Evolutionary conservation across 2,113 vertebrate genomes (phyloP).

Genomic region (Natator depressus): DNA sequence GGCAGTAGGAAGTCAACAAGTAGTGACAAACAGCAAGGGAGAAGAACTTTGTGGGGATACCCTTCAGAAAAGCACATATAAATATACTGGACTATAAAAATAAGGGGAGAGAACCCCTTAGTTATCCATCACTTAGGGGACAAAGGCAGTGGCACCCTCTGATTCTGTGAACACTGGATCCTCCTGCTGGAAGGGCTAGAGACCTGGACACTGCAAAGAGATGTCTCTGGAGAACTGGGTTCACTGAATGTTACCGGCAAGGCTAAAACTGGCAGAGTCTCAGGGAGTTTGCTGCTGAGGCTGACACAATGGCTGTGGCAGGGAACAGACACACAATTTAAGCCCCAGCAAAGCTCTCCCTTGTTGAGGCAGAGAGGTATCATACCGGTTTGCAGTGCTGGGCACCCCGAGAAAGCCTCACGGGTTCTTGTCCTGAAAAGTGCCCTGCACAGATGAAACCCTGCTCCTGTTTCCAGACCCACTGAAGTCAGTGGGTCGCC

Average conservation of each 20-base stretch:
- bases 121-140: neutral
- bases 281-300: neutral
- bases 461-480: neutral
- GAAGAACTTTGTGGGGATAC: neutral
- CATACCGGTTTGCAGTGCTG: neutral
- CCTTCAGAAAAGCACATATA: neutral
- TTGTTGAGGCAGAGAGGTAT: neutral
- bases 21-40: neutral
- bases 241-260: neutral
- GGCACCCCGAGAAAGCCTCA: neutral
- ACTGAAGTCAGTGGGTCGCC: fast-evolving
- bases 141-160: neutral
- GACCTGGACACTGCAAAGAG: neutral
- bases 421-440: neutral
- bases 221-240: neutral
- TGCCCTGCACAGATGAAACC: neutral
- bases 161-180: neutral
- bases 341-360: neutral
- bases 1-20: neutral
- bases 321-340: neutral
- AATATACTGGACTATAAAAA: neutral
- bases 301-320: neutral
- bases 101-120: neutral
- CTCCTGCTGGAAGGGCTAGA: neutral
- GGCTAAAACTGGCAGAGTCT: neutral